phyloP scores from a whole-genome alignment of 2,113 vertebrate species.

The Numida meleagris region DNA sequence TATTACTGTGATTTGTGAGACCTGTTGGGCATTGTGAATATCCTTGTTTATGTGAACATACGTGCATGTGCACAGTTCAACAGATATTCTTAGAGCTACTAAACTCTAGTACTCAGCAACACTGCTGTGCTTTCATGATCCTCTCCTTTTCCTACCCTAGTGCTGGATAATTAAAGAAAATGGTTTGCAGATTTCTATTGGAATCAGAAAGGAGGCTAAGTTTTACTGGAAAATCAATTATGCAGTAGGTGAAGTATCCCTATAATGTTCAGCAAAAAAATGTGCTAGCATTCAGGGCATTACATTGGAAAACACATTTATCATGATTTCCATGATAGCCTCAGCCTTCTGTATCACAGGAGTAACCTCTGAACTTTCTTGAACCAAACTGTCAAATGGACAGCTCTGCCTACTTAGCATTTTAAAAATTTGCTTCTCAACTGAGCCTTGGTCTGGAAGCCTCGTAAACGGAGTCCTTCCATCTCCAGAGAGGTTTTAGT shows the following conservation, averaged over 20 bases:
- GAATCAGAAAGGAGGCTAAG: slow-evolving; percentile 47
- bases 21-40: neutral
- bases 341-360: neutral
- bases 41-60: neutral
- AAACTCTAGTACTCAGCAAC: neutral
- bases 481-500: neutral
- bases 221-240: slow-evolving; percentile 75
- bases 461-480: neutral
- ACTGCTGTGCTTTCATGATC: slow-evolving; percentile 50
- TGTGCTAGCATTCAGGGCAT: slow-evolving; percentile 63
- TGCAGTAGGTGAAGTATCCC: slow-evolving; percentile 19
- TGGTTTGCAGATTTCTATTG: slow-evolving; percentile 28
- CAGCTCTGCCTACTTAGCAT: slow-evolving; percentile 43
- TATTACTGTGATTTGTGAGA: neutral
- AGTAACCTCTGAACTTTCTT: slow-evolving; percentile 60
- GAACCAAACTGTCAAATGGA: slow-evolving; percentile 25
- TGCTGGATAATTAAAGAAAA: slow-evolving; percentile 17
- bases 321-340: slow-evolving; percentile 53
- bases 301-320: slow-evolving; percentile 71
- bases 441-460: neutral
- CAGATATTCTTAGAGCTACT: neutral
- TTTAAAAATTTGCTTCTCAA: slow-evolving; percentile 17
- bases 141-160: neutral
- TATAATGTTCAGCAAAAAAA: slow-evolving; percentile 70
- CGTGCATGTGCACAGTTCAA: neutral